Percentiles rank a stretch among this genome's conserved stretches.
Evolutionary conservation across 2,113 vertebrate species (phyloP).

Genomic region (Ardeotis arabs): DNA sequence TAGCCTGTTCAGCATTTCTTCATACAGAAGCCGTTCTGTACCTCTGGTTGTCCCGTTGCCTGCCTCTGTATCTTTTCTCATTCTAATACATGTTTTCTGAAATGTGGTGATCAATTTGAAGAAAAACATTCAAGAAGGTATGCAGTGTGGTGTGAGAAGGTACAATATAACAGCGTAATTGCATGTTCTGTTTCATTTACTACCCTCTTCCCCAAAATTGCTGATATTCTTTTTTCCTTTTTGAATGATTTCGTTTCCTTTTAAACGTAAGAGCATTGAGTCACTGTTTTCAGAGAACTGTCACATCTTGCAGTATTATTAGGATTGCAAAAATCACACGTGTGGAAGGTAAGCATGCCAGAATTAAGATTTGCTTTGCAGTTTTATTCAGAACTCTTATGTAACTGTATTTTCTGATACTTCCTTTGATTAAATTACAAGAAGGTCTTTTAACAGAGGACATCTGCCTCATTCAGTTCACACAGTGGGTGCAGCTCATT

Average conservation of each 20-base stretch:
- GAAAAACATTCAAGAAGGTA: neutral
- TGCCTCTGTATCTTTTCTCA: neutral
- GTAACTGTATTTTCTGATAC: neutral
- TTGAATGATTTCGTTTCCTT: neutral
- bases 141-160: neutral
- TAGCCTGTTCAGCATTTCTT: neutral
- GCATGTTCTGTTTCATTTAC: neutral
- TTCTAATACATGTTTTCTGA: neutral
- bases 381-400: neutral
- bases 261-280: neutral
- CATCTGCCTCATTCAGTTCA: slow-evolving; percentile 47
- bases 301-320: neutral
- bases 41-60: neutral
- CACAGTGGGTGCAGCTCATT: slow-evolving; percentile 40
- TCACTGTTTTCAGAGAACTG: neutral
- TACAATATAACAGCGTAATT: neutral
- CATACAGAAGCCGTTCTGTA: neutral
- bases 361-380: neutral
- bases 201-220: neutral
- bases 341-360: slow-evolving; percentile 4
- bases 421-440: slow-evolving; percentile 4
- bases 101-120: neutral
- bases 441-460: neutral
- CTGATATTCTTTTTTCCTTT: neutral
- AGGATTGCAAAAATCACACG: neutral